Base-by-base conservation (phyloP, 2,888 invertebrate genomes). In the Girardia tigrina region DNA sequence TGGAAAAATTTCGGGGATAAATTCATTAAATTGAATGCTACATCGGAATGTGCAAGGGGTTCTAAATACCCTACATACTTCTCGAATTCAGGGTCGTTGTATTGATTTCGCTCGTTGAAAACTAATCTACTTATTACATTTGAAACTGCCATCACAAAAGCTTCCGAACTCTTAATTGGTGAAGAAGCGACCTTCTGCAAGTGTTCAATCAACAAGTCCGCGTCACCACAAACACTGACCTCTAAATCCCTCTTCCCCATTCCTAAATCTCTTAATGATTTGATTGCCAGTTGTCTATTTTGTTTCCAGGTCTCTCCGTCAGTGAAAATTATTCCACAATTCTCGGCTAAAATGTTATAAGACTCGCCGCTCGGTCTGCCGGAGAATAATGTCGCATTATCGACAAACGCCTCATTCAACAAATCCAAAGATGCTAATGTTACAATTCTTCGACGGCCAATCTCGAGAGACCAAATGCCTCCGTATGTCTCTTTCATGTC, bases 381-480 rank as follows among this genome's bases (percentile, higher is more conserved):
- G 14, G 23, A n/a, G 26, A 74, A 74, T 16, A 28, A 26, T n/a
- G 16, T 28, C 12, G 27, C 23, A 74, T 56, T 56, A 56, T 74
- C 74, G 26, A 74, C 69, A 8, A 56, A 74, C n/a, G 74, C 74
- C 14, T 74, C 74, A 8, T 74, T 26, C 23, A 74, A 26, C 26
- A 56, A 26, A 56, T 74, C 74, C n/a, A 56, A 42, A 2, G 74
- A 74, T 26, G 42, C 69, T 36, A 74, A 56, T 26, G 56, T 28
- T 14, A 74, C 28, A 14, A 74, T 6, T 74, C 69, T 70, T 70
- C 26, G 74, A 26, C 26, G 27, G 16, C 56, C 23, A 74, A 56
- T 4, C 23, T 74, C 26, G 1, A 74, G 6, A 6, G 74, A 74
- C 26, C 42, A 74, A 20, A 42, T 42, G 42, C 27, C 26, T 56